Base-by-base conservation (phyloP, 2,888 invertebrate genomes). In the Drosophila gaucha region DNA sequence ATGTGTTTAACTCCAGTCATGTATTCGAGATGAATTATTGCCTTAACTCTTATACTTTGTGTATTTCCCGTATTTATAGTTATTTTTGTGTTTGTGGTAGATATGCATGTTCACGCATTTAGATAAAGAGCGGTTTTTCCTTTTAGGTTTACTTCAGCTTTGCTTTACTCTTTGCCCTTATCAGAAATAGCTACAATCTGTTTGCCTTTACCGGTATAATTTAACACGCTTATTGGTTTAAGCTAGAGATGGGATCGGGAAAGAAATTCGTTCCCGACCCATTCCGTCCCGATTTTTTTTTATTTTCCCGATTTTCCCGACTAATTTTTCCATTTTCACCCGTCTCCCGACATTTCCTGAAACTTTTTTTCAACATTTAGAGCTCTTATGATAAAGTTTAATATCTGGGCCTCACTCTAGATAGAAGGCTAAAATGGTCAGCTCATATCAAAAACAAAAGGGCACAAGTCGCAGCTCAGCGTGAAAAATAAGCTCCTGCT, bases 21-120 rank as follows among this genome's bases (percentile, higher is more conserved):
- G n/a, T 28, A 9, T 68, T 30, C 24, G 18, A 60, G 73, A 52
- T 60, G 36, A 73, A 47, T 72, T 72, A 70, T 72, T 75, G 76
- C 35, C 35, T 31, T 57, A 33, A 18, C 24, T 33, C 10, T 72
- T 56, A 20, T 38, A 22, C 30, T 24, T 38, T 22, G 24, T 18
- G 31, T 38, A 38, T 51, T 28, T 38, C n/a, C 38, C 52, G 33
- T 51, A 2, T 20, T 22, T 22, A 18, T 39, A 22, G 22, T 54
- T 54, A 4, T 30, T 24, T 2, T 38, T 39, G 39, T 55, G 30
- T 52, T 55, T 73, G 47, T 74, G 20, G 28, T 47, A 70, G 56
- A 75, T 66, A 74, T 66, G 43, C 58, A 72, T 63, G 72, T 74
- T 66, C 59, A 74, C 58, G 44, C 51, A 66, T 66, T 76, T 51